Conservation (phyloP, 2,797 vertebrate species). For the Orestias chungarensis region DNA sequence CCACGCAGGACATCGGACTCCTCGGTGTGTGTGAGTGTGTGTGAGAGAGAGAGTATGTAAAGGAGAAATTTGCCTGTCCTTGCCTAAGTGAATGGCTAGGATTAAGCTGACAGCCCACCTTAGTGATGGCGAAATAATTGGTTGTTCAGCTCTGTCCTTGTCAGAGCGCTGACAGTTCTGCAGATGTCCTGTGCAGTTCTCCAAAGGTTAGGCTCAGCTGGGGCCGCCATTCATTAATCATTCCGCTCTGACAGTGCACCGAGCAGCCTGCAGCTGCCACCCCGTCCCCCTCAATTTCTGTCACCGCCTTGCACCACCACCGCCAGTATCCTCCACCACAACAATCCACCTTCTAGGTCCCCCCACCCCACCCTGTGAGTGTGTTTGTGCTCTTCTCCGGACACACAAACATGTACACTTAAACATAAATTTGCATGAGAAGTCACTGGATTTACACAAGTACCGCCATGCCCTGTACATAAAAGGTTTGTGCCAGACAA, state of each 20-base stretch:
- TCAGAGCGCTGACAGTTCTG: slow-evolving; percentile 99
- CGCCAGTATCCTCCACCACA: slow-evolving; percentile 38
- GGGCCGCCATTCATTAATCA: slow-evolving; percentile 99
- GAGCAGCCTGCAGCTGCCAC: slow-evolving; percentile 98
- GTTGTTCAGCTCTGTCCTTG: slow-evolving; percentile 99
- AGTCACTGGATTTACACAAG: slow-evolving; percentile 72
- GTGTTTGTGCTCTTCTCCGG: slow-evolving; percentile 65
- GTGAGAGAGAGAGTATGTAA: slow-evolving; percentile 89
- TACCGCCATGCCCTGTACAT: slow-evolving; percentile 61
- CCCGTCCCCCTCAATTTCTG: slow-evolving; percentile 89
- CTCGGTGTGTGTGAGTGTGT: slow-evolving; percentile 85
- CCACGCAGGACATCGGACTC: slow-evolving; percentile 54
- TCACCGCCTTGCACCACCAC: slow-evolving; percentile 83
- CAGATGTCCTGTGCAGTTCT: slow-evolving; percentile 99
- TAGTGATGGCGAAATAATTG: slow-evolving; percentile 99
- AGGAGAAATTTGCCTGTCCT: slow-evolving; percentile 99
- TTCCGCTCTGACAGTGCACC: slow-evolving; percentile 97
- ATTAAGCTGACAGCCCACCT: slow-evolving; percentile 99
- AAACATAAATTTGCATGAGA: slow-evolving; percentile 80
- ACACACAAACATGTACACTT: slow-evolving; percentile 76
- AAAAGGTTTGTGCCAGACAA: slow-evolving; percentile 61
- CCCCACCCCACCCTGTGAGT: slow-evolving; percentile 65
- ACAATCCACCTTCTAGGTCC: slow-evolving; percentile 61
- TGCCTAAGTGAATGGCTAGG: slow-evolving; percentile 99
- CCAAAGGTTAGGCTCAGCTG: slow-evolving; percentile 99